Conservation (phyloP, 2,113 vertebrate genomes). For the Rhipidura dahli region DNA sequence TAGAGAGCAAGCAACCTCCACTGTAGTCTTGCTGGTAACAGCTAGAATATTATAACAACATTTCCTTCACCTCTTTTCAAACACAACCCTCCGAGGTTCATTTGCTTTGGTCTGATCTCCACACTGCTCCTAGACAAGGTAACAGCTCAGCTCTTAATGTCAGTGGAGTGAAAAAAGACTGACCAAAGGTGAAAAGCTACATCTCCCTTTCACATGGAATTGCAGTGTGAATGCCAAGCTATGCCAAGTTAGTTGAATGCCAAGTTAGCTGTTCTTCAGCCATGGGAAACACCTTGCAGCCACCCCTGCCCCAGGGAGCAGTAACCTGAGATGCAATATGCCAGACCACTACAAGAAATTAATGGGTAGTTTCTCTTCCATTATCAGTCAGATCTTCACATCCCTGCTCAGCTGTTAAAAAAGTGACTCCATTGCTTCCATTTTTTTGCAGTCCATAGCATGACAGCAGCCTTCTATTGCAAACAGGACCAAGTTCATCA, state of each 20-base stretch:
- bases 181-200: not conserved
- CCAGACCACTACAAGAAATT: not conserved
- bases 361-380: not conserved
- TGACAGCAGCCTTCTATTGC: not conserved
- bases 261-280: not conserved
- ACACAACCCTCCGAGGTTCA: not conserved
- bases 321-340: not conserved
- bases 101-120: not conserved
- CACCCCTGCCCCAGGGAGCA: not conserved
- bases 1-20: not conserved
- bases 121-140: not conserved
- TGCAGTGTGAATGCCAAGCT: not conserved
- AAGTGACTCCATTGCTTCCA: not conserved
- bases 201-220: not conserved
- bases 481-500: not conserved
- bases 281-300: not conserved
- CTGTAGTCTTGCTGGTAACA: not conserved
- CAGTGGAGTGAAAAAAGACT: not conserved
- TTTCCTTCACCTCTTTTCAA: not conserved
- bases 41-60: fast-evolving
- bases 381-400: not conserved
- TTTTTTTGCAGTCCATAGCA: not conserved
- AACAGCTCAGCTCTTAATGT: not conserved
- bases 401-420: not conserved
- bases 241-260: no score